Base-by-base conservation (phyloP, 1,140 invertebrate genomes). In the Orussus abietinus region DNA sequence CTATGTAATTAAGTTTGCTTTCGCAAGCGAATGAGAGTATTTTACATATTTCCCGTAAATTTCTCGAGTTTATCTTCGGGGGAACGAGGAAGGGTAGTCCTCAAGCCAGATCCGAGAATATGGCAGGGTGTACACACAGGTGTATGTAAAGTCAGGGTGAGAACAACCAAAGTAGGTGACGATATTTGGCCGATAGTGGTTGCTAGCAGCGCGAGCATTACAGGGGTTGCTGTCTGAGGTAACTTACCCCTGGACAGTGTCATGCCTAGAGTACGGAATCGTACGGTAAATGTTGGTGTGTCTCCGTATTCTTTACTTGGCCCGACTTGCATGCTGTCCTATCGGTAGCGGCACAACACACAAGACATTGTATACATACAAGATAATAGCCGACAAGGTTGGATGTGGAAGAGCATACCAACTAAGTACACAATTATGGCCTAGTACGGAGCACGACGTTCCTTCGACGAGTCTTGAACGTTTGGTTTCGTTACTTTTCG, bases 251-350 rank as follows among this genome's bases (percentile, higher is more conserved):
- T 74, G 68, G 66, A 70, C 66, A 69, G 61, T 72, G 47, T 69
- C 61, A 66, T 66, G 65, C 62, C 68, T 70, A 72, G 66, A 64
- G 62, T 66, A 71, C 60, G 62, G 57, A 66, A 69, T 70, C 61
- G 63, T 57, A 70, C 66, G 65, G 57, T 66, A 64, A 70, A 66
- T 59, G 65, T 55, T 62, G 70, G 32, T 62, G 62, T 65, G 47
- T 70, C 65, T 71, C 68, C 60, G 62, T 66, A 66, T 64, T 66
- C 68, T 72, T 73, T 73, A 72, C 67, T 73, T 73, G 66, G 68
- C 68, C 55, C 63, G 70, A 69, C 70, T 73, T 66, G 66, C 70
- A 72, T 72, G 70, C 68, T 73, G 70, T 70, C 68, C 70, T 72
- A 71, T 66, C 57, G 52, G 59, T 71, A 69, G 60, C 67, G 61